phyloP scores from a whole-genome alignment of 2,113 vertebrate genomes.

The Mobula birostris region DNA sequence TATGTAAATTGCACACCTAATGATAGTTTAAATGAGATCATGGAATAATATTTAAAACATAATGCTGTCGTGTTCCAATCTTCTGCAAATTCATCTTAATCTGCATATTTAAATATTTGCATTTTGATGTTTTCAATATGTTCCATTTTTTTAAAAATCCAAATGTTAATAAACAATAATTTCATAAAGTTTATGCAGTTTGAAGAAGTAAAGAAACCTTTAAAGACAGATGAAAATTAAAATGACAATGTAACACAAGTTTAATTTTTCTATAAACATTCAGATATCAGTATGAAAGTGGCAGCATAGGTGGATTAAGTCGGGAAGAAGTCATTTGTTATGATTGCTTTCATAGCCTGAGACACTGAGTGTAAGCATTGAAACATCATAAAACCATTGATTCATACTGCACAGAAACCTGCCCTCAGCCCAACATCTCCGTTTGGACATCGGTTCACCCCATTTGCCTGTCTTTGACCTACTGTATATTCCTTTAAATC shows the following conservation, averaged over 20 bases:
- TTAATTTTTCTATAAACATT: background rate
- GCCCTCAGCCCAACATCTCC: no score
- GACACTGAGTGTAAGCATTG: no score
- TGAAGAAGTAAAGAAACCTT: background rate
- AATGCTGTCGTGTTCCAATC: background rate
- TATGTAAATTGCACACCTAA: background rate
- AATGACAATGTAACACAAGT: background rate
- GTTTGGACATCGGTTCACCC: no score
- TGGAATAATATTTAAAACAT: background rate
- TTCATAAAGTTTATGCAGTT: background rate
- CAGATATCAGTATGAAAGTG: background rate
- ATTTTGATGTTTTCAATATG: background rate
- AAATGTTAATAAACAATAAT: background rate
- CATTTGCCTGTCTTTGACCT: no score
- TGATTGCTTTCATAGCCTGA: no score
- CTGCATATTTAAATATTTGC: background rate
- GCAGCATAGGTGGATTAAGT: no score
- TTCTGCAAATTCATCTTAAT: background rate
- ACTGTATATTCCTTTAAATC: no score
- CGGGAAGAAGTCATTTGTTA: no score
- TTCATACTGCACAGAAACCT: no score
- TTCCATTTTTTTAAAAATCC: background rate
- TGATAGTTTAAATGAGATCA: background rate
- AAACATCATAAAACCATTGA: no score
- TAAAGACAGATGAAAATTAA: background rate